phyloP scores from a whole-genome alignment of 2,797 vertebrate genomes.

The Clarias pachynema region DNA sequence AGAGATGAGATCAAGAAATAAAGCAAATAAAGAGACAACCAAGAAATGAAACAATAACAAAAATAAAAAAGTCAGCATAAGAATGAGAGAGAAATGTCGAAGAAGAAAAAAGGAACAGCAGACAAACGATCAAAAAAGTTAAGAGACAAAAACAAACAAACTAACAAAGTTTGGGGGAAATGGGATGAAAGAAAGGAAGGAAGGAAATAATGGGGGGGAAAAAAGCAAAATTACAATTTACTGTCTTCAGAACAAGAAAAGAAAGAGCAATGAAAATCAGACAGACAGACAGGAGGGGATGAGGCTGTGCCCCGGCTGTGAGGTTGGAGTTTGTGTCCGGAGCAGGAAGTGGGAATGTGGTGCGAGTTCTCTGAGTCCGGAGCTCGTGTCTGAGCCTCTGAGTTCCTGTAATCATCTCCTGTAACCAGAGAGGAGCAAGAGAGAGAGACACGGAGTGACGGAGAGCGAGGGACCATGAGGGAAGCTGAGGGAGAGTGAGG shows the following conservation, averaged over 20 bases:
- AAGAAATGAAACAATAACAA: neutral
- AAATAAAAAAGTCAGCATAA: neutral
- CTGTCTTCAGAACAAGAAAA: no score
- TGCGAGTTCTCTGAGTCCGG: neutral
- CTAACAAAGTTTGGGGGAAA: neutral
- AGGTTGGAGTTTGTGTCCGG: neutral
- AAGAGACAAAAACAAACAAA: neutral
- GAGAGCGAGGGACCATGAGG: no score
- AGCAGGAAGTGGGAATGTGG: neutral
- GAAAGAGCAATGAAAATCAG: no score
- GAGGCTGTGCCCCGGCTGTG: neutral
- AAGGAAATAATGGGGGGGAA: neutral
- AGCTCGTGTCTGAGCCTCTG: neutral
- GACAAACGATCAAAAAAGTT: neutral
- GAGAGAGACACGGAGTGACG: no score
- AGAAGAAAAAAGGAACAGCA: neutral
- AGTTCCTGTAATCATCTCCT: neutral
- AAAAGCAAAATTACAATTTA: neutral
- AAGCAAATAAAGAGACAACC: neutral
- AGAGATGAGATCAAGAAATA: neutral
- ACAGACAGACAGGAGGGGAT: no score
- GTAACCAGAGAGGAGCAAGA: neutral
- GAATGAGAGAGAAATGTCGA: neutral
- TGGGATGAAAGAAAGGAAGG: neutral
- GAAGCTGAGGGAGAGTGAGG: no score